Evolutionary conservation across 2,113 vertebrate genomes (phyloP).

Genomic region (Ascaphus truei): DNA sequence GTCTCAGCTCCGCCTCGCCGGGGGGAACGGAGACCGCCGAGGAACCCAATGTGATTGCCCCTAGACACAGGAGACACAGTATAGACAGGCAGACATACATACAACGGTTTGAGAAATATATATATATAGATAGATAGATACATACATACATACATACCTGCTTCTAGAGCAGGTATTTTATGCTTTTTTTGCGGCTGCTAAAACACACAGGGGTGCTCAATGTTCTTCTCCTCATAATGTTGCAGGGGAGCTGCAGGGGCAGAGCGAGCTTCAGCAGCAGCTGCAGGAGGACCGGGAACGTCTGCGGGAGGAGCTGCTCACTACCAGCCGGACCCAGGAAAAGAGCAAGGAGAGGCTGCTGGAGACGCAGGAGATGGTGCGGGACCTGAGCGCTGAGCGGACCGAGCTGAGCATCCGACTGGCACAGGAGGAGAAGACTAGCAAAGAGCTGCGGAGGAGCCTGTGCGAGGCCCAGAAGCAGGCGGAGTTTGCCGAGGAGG

Average conservation of each 20-base stretch:
- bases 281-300: slow-evolving; percentile 69
- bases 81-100: too few relatives aligned
- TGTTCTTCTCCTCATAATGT: too few relatives aligned
- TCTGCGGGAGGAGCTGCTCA: slow-evolving; percentile 62
- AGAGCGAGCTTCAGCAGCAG: slow-evolving; percentile 57
- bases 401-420: slow-evolving; percentile 67
- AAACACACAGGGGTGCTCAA: too few relatives aligned
- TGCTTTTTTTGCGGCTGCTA: too few relatives aligned
- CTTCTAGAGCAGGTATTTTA: too few relatives aligned
- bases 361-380: slow-evolving; percentile 74
- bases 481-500: slow-evolving; percentile 61
- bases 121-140: too few relatives aligned
- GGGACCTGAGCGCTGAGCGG: slow-evolving; percentile 66
- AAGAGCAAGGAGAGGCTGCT: slow-evolving; percentile 62
- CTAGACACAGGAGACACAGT: too few relatives aligned
- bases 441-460: slow-evolving; percentile 65
- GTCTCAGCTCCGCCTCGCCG: too few relatives aligned
- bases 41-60: too few relatives aligned
- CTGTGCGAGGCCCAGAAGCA: slow-evolving; percentile 63
- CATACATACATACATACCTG: too few relatives aligned
- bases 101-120: too few relatives aligned
- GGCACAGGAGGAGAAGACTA: slow-evolving; percentile 69
- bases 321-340: slow-evolving; percentile 53
- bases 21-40: too few relatives aligned
- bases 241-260: slow-evolving; percentile 57